Evolutionary conservation across 1,140 invertebrate genomes (phyloP), one percentile per base, ranked within the genome.

Genomic region (Lerema accius): DNA sequence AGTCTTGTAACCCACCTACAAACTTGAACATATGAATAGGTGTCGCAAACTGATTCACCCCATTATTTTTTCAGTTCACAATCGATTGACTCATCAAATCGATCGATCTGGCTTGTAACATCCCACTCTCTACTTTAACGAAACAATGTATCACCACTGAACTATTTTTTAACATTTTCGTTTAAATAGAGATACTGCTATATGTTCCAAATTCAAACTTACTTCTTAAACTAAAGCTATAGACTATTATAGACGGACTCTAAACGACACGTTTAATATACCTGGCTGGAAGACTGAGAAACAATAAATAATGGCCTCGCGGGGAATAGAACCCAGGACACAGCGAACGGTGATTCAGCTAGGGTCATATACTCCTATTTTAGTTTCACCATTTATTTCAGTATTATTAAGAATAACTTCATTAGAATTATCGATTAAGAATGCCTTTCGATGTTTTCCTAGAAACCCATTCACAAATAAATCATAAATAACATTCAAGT

Each of bases 401-500:
- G 19, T 23, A 2, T 23, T 28, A 9, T 48, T 26, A 48, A 48
- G 23, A 48, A 50, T 35, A 32, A 26, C 48, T 50, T 50, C 46
- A 50, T 50, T 50, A 50, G 26, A 5, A n/a, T 35, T n/a, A 50
- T 35, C 23, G 26, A 35, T 59, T 59, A 58, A 32, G 42, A 35
- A 35, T 48, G 23, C 32, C 42, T 15, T 46, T 13, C 16, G 40
- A 19, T 15, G 23, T 40, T 56, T 59, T 39, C 56, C 43, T 59
- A 39, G 56, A 59, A 59, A 43, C 16, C 16, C 17, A 59, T 59
- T 59, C 56, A 48, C 56, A 59, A 59, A 59, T 59, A 59, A 48
- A 59, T 59, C 56, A 59, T 59, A 59, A 59, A 59, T 59, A 59
- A 59, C 56, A 23, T 11, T 14, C 43, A 7, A 59, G 28, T 59